Evolutionary conservation across 2,113 vertebrate species (phyloP).

Genomic region (Gymnorhina tibicen): DNA sequence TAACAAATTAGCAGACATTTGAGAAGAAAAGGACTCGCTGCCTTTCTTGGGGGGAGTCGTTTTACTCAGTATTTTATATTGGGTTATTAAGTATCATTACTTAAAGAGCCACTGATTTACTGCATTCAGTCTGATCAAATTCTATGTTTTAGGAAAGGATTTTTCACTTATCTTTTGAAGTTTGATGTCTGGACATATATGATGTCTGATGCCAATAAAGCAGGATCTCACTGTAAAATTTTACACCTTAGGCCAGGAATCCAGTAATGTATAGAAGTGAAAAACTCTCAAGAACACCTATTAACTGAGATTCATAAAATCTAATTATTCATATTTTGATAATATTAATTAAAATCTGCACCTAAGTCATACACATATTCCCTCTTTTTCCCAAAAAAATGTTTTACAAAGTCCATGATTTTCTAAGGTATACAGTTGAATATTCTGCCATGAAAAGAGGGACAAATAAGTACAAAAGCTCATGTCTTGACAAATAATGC

Average conservation of each 20-base stretch:
- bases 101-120: neutral
- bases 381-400: rapidly evolving
- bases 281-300: neutral
- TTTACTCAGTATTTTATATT: neutral
- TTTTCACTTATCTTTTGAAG: neutral
- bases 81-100: neutral
- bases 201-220: neutral
- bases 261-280: neutral
- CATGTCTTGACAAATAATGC: neutral
- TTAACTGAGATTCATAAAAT: neutral
- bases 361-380: neutral
- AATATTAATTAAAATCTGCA: neutral
- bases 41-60: neutral
- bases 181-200: neutral
- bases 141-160: neutral
- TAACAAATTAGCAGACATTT: neutral
- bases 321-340: neutral
- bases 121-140: neutral
- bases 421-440: neutral
- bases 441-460: neutral
- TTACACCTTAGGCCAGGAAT: neutral
- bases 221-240: neutral
- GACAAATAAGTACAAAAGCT: neutral
- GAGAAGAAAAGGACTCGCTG: neutral
- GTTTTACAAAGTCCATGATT: neutral